Percentiles rank a stretch among this genome's conserved stretches.
These are phyloP conservation scores for Solea solea DNA, from an alignment of 2,113 vertebrate genomes.

Conservation along the genomic window DNA sequence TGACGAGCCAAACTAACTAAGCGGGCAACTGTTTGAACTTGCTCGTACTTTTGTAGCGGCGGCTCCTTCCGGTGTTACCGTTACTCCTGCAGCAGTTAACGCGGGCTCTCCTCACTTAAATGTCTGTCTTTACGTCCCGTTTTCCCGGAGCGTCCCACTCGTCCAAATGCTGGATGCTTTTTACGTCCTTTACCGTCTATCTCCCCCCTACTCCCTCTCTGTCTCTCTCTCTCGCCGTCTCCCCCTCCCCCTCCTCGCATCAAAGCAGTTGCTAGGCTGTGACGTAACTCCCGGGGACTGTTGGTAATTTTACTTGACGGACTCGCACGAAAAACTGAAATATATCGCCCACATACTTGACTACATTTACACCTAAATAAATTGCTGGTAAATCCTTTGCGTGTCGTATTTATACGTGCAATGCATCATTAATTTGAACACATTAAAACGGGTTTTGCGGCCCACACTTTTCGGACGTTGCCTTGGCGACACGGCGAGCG, in stretches of 20 bases:
- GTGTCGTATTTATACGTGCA: accelerated
- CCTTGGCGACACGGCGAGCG: constrained; percentile 57
- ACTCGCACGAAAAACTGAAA: background rate
- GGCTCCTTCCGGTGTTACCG: background rate
- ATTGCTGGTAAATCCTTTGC: accelerated
- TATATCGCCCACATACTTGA: accelerated
- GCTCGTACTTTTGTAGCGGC: background rate
- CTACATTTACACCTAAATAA: accelerated
- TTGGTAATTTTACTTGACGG: constrained; percentile 17
- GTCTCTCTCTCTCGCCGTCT: constrained; percentile 23
- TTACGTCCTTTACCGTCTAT: constrained; percentile 67
- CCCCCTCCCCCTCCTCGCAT: constrained; percentile 50
- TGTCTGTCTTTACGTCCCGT: background rate
- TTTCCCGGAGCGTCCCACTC: constrained; percentile 38
- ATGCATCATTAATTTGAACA: accelerated
- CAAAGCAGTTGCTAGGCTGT: constrained; percentile 60
- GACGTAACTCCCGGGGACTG: constrained; percentile 72
- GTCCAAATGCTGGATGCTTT: constrained; percentile 51
- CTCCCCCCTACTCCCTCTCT: constrained; percentile 46
- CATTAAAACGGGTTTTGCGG: constrained; percentile 3
- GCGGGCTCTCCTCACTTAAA: background rate
- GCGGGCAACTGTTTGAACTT: constrained; percentile 24
- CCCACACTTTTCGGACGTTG: constrained; percentile 36
- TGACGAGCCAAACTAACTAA: constrained; percentile 4
- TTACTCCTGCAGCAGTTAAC: background rate